Percentiles rank a stretch among this genome's conserved stretches.
Evolutionary conservation across 2,113 vertebrate genomes (phyloP).

Genomic region (Sceloporus undulatus): DNA sequence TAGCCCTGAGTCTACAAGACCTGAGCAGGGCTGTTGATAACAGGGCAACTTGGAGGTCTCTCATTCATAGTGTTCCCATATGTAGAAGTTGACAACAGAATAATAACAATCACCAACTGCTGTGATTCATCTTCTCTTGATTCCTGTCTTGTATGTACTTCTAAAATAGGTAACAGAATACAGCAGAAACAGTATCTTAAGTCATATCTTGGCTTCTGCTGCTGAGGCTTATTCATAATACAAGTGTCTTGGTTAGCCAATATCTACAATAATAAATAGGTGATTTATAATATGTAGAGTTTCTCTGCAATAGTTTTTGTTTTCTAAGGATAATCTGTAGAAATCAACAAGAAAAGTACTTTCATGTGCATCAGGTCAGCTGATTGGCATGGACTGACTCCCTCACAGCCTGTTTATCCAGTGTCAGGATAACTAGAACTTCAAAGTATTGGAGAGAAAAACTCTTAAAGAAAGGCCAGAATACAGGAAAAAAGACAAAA

Average conservation of each 20-base stretch:
- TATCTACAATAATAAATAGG: background rate
- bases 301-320: background rate
- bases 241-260: background rate
- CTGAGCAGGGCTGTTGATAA: no score
- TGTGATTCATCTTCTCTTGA: background rate
- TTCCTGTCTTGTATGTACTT: background rate
- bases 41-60: no score
- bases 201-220: background rate
- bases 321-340: background rate
- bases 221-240: background rate
- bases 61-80: no score
- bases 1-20: no score
- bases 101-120: background rate
- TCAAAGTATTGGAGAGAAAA: background rate
- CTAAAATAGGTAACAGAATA: background rate
- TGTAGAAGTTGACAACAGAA: no score
- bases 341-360: background rate
- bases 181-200: background rate
- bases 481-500: background rate
- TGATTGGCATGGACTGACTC: conserved; percentile 2
- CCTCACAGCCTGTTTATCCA: background rate
- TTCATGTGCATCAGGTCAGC: background rate
- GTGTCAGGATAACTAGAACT: no score
- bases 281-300: background rate
- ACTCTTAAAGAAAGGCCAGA: background rate